Evolutionary conservation across 2,888 invertebrate species (phyloP).

Genomic region (Operophtera brumata): DNA sequence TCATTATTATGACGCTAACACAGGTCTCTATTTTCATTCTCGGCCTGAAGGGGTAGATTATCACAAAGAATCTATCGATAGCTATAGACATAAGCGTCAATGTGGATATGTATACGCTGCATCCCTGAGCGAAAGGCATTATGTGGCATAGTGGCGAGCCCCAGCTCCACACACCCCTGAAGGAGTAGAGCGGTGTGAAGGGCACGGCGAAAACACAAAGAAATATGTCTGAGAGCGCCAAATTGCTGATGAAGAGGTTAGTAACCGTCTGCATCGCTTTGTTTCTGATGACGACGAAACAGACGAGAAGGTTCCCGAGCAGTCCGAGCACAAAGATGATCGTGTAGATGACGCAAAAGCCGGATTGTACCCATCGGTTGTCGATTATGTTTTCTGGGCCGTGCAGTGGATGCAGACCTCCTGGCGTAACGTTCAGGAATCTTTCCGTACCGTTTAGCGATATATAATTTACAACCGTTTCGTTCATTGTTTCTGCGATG

Average conservation of each 20-base stretch:
- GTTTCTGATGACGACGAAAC: conserved; percentile 95
- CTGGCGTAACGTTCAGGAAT: conserved; percentile 46
- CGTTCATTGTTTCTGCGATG: conserved; percentile 58
- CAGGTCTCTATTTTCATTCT: conserved; percentile 95
- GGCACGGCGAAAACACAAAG: conserved; percentile 96
- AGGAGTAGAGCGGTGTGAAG: conserved; percentile 97
- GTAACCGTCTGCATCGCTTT: conserved; percentile 99
- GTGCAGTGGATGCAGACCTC: conserved; percentile 43
- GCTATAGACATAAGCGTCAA: conserved; percentile 98
- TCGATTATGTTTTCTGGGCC: conserved; percentile 80
- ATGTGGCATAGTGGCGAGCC: conserved; percentile 94
- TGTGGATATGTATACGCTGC: conserved; percentile 98
- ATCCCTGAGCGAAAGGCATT: conserved; percentile 96
- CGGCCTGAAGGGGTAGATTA: conserved; percentile 96
- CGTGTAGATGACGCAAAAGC: conserved; percentile 89
- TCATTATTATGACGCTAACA: conserved; percentile 90
- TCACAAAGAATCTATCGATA: conserved; percentile 97
- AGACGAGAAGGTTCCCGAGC: conserved; percentile 94
- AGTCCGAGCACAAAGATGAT: conserved; percentile 93
- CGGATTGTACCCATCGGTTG: conserved; percentile 84
- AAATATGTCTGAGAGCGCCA: conserved; percentile 96
- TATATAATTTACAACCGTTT: conserved; percentile 51
- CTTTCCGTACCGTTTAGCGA: conserved; percentile 47
- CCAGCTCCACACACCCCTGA: conserved; percentile 95
- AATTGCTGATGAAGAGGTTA: conserved; percentile 97